Percentiles rank a stretch among this genome's conserved stretches.
These are phyloP conservation scores for Microctenopoma steveboyesi DNA, from an alignment of 2,797 vertebrate species.

Conservation along the genomic window DNA sequence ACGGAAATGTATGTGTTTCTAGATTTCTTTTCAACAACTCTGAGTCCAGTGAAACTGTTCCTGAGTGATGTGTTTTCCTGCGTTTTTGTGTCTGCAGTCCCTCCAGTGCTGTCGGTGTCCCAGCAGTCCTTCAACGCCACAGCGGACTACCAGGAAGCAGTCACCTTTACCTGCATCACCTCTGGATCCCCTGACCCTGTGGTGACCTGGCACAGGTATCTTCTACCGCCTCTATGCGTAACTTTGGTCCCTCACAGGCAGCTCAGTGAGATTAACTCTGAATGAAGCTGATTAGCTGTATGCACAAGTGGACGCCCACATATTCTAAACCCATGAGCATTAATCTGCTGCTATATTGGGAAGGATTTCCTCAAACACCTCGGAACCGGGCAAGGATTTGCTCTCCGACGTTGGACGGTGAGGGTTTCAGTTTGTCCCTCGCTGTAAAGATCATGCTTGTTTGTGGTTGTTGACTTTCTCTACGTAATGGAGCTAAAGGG, in stretches of 20 bases:
- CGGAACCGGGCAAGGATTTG: conserved; percentile 22
- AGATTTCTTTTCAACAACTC: not conserved
- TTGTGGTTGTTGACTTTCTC: no score
- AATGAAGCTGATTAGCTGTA: not conserved
- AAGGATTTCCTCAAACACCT: conserved; percentile 21
- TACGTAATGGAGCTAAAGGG: no score
- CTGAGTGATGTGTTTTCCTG: conserved; percentile 8
- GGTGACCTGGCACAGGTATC: conserved; percentile 94
- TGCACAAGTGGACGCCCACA: not conserved
- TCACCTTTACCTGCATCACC: conserved; percentile 92
- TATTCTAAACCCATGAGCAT: conserved; percentile 4
- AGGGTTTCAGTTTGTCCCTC: conserved; percentile 4
- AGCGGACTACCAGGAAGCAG: conserved; percentile 92
- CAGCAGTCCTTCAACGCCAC: conserved; percentile 96
- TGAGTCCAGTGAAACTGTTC: not conserved
- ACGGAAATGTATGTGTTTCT: conserved; percentile 26
- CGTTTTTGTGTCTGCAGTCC: conserved; percentile 82
- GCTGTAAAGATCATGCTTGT: no score
- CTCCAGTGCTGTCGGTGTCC: conserved; percentile 88
- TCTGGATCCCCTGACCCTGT: conserved; percentile 92
- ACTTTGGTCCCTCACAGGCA: not conserved
- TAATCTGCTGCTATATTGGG: conserved; percentile 15
- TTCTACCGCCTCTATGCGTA: not conserved
- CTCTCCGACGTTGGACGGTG: conserved; percentile 12
- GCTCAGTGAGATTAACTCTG: not conserved